A percentile compares a stretch with the other conserved stretches of the same genome.
Evolutionary conservation across 2,113 vertebrate genomes (phyloP).

Genomic region (Hiodon tergisus): DNA sequence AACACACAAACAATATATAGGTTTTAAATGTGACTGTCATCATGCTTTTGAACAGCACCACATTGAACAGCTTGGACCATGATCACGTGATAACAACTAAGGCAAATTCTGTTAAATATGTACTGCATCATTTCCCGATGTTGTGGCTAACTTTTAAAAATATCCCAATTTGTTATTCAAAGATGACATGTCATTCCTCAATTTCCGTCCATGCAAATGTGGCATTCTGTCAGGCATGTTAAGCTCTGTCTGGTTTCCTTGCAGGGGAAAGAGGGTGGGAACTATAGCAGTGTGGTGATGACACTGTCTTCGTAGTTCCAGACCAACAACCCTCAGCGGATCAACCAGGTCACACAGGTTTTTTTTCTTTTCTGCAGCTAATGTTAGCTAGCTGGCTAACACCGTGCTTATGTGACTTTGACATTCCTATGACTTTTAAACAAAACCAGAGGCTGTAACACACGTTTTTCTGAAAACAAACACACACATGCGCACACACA

Average conservation of each 20-base stretch:
- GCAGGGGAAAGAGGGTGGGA: neutral
- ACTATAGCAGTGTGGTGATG: neutral
- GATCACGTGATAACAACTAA: too few species aligned
- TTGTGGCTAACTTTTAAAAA: constrained; percentile 17
- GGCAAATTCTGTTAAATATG: too few species aligned
- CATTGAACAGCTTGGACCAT: too few species aligned
- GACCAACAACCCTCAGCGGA: neutral
- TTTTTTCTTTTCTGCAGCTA: too few species aligned
- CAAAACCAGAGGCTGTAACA: too few species aligned
- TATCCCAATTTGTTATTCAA: constrained; percentile 7
- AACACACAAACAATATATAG: too few species aligned
- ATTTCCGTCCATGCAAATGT: constrained; percentile 24
- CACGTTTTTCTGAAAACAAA: neutral
- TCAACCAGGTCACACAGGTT: neutral
- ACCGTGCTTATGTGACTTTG: too few species aligned
- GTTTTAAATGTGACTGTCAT: too few species aligned
- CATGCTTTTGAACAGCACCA: too few species aligned
- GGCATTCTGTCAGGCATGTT: neutral
- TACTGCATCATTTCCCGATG: neutral
- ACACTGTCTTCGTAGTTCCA: neutral
- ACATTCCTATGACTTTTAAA: too few species aligned
- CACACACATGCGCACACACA: neutral
- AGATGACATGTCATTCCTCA: constrained; percentile 23
- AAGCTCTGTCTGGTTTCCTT: constrained; percentile 11
- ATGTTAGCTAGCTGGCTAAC: too few species aligned